phyloP scores from a whole-genome alignment of 2,888 invertebrate genomes.

The Bursaphelenchus okinawaensis region DNA sequence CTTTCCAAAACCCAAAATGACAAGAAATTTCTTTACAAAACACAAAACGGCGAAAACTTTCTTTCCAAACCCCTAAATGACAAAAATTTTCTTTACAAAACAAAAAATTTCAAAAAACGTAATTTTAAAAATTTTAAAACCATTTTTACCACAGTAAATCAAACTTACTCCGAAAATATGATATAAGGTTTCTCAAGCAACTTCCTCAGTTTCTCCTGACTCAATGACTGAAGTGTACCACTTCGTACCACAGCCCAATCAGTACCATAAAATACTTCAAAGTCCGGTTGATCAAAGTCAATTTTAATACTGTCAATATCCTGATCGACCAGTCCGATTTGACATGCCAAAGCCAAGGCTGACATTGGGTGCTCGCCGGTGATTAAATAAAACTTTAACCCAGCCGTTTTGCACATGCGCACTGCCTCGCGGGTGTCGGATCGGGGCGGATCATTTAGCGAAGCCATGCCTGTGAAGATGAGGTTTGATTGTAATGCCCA shows the following conservation, averaged over 20 bases:
- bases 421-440: constrained; percentile 42
- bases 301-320: constrained; percentile 8
- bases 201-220: constrained; percentile 1
- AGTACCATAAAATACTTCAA: neutral
- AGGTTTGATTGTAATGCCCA: constrained; percentile 3
- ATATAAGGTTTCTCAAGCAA: constrained; percentile 4
- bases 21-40: too few species aligned
- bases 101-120: too few species aligned
- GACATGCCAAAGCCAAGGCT: constrained; percentile 45
- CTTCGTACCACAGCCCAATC: constrained; percentile 17
- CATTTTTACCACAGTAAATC: neutral
- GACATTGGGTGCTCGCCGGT: constrained; percentile 48
- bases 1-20: too few species aligned
- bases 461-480: constrained; percentile 28
- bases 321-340: constrained; percentile 43
- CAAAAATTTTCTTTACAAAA: too few species aligned
- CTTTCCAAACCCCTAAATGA: too few species aligned
- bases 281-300: neutral
- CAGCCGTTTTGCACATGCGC: constrained; percentile 40
- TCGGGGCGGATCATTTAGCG: constrained; percentile 30
- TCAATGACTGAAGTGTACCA: neutral
- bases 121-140: neutral
- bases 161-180: constrained; percentile 5
- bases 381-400: constrained; percentile 50
- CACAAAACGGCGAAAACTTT: too few species aligned